A percentile compares a stretch with the other conserved stretches of the same genome.
Conservation (phyloP, 2,113 vertebrate genomes). For the Perca flavescens region DNA sequence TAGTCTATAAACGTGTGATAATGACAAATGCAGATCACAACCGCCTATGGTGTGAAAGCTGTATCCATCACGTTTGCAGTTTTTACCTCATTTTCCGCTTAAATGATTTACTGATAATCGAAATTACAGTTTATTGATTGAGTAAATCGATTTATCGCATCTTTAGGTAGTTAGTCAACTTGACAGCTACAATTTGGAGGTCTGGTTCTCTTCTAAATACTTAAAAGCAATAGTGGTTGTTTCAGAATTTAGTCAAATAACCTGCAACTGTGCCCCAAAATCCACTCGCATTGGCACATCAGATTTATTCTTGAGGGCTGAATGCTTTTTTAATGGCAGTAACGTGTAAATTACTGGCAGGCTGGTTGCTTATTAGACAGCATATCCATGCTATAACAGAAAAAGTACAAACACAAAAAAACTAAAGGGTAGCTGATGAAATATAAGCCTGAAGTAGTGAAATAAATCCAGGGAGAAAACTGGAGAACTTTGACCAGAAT, state of each 20-base stretch:
- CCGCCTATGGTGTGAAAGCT: not conserved
- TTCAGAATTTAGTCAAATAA: not conserved
- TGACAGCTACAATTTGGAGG: not conserved
- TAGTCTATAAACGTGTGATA: not conserved
- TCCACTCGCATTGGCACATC: not conserved
- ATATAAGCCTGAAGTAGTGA: no score
- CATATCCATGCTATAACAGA: not conserved
- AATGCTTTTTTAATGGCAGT: not conserved
- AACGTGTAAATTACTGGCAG: not conserved
- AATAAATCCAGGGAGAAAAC: not conserved
- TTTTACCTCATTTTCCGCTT: not conserved
- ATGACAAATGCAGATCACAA: not conserved
- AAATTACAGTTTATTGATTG: not conserved
- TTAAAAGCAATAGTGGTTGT: no score
- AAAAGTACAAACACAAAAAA: not conserved
- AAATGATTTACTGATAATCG: not conserved
- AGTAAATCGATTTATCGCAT: not conserved
- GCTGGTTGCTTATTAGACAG: not conserved
- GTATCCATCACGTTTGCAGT: no score
- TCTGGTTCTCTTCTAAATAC: not conserved
- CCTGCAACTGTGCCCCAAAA: not conserved
- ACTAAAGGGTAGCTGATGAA: not conserved
- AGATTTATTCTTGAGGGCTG: not conserved
- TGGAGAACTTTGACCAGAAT: no score
- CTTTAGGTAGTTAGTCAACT: not conserved